phyloP scores from a whole-genome alignment of 2,113 vertebrate species.

The Capricornis sumatraensis region DNA sequence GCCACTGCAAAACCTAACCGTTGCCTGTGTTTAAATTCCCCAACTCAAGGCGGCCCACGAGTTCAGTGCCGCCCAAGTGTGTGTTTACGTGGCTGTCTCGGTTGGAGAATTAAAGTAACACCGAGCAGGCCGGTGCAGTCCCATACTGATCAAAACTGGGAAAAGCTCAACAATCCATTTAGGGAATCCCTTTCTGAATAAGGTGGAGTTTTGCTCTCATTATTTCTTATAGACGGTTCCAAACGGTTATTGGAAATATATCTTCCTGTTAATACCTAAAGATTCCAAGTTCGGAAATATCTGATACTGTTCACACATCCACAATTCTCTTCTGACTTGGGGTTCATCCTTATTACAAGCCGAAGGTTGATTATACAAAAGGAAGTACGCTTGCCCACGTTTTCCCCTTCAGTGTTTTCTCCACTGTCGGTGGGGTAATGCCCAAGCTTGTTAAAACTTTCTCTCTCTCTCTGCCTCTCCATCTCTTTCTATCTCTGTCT shows the following conservation, averaged over 20 bases:
- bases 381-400: no score
- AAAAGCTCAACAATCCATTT: background rate
- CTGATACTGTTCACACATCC: background rate
- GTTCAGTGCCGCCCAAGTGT: background rate
- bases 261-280: background rate
- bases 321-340: background rate
- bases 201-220: background rate
- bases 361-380: background rate
- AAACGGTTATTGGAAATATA: background rate
- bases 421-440: background rate
- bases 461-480: no score
- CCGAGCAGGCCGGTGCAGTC: background rate
- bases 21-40: constrained; percentile 36
- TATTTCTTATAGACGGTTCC: background rate
- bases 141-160: background rate
- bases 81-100: background rate
- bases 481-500: no score
- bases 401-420: background rate
- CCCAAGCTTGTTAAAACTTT: background rate
- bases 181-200: background rate
- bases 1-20: constrained; percentile 6
- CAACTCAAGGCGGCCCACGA: background rate
- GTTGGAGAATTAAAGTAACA: background rate
- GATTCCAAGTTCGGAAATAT: background rate
- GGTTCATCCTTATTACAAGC: background rate